A percentile compares a stretch with the other conserved stretches of the same genome.
Conservation (phyloP, 1,140 invertebrate genomes). For the Muscidifurax raptorellus region DNA sequence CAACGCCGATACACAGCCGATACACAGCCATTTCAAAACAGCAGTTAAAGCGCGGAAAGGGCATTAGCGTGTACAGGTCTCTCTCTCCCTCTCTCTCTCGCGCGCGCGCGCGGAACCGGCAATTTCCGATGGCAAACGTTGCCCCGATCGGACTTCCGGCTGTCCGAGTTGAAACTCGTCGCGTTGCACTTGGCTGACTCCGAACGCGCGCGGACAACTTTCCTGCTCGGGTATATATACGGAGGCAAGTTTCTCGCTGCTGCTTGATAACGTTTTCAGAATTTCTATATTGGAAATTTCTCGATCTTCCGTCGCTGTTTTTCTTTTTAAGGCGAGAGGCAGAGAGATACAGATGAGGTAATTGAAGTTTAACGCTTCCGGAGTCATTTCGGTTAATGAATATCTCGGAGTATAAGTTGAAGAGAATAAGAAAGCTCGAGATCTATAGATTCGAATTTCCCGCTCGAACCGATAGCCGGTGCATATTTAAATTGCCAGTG, state of each 20-base stretch:
- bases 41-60: background rate
- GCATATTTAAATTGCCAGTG: no score
- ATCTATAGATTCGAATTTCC: no score
- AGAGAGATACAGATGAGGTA: background rate
- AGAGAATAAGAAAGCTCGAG: no score
- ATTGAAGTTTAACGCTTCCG: background rate
- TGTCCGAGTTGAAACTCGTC: background rate
- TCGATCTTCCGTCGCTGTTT: background rate
- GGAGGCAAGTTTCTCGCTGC: background rate
- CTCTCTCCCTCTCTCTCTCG: no score
- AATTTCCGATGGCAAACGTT: slow-evolving; percentile 30
- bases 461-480: no score
- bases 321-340: background rate
- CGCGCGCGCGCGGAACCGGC: slow-evolving; percentile 9
- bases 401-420: no score
- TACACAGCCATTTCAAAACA: background rate
- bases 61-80: background rate
- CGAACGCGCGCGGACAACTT: background rate
- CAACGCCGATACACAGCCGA: background rate
- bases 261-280: background rate
- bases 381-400: no score
- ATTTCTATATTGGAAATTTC: background rate
- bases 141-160: slow-evolving; percentile 27
- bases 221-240: no score
- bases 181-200: background rate